Base-by-base conservation (phyloP, 2,113 vertebrate species). In the Ascaphus truei region DNA sequence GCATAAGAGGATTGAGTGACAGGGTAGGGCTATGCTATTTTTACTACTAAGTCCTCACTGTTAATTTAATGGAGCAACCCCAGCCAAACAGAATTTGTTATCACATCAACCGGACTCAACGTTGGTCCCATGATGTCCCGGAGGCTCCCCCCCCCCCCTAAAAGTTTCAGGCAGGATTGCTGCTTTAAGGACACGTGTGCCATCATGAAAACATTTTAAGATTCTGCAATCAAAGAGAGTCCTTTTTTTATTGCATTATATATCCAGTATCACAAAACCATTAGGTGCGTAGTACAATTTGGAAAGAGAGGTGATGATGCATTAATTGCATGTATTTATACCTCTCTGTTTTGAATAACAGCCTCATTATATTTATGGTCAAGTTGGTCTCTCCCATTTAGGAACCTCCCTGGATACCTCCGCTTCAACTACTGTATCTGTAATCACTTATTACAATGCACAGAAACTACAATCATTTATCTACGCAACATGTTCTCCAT, bases 21-120 rank as follows among this genome's bases (percentile, higher is more conserved):
- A 27, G 22, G 41, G 36, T n/a, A n/a, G n/a, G n/a, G n/a, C n/a
- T 65, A 22, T 53, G 31, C 62, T 53, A 53, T 65, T 55, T 65
- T 41, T 65, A 50, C 26, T 6, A 33, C 12, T 22, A 5, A 5
- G 2, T 26, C 2, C 48, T 37, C 34, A 43, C 50, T 39, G 23
- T 53, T 1, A 48, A 20, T 50, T 63, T 23, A 36, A 34, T 34
- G 31, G 11, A 5, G 31, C 31, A 34, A 11, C 31, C 11, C 31
- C 31, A 34, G 31, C n/a, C n/a, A n/a, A n/a, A n/a, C n/a, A n/a
- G n/a, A n/a, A n/a, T n/a, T n/a, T n/a, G n/a, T n/a, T n/a, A n/a
- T n/a, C n/a, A n/a, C n/a, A n/a, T n/a, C n/a, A n/a, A n/a, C n/a
- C n/a, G n/a, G n/a, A n/a, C n/a, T n/a, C 5, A 34, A 34, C 11